These are phyloP conservation scores for Anoplius nigerrimus DNA, from an alignment of 2,888 invertebrate genomes.

Conservation along the genomic window DNA sequence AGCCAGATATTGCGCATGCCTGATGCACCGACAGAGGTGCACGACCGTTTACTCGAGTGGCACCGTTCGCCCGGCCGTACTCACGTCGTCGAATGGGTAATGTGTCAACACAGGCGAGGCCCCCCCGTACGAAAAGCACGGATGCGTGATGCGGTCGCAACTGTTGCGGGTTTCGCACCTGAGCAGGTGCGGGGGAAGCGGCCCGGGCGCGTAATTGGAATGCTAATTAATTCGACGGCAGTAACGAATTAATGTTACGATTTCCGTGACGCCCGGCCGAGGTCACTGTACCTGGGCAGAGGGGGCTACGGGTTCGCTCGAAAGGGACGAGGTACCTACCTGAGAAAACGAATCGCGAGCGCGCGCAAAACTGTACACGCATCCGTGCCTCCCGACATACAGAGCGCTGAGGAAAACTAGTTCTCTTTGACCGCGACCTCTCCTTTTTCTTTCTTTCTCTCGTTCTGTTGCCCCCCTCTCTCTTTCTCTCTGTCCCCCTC, in stretches of 20 bases:
- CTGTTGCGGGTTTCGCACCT: neutral
- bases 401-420: too few species aligned
- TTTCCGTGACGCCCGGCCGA: slow-evolving; percentile 5
- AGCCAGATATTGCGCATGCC: too few species aligned
- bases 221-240: slow-evolving; percentile 35
- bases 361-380: neutral
- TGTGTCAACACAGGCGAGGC: neutral
- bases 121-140: neutral
- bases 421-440: too few species aligned
- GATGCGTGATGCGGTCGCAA: too few species aligned
- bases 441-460: too few species aligned
- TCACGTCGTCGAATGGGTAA: neutral
- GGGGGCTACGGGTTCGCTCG: neutral
- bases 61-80: too few species aligned
- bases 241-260: slow-evolving; percentile 23
- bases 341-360: slow-evolving; percentile 1
- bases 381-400: too few species aligned
- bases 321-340: neutral
- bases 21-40: too few species aligned
- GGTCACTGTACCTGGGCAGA: slow-evolving; percentile 12
- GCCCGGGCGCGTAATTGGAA: slow-evolving; percentile 6
- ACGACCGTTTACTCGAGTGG: too few species aligned
- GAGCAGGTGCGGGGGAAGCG: slow-evolving; percentile 18
- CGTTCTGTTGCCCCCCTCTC: too few species aligned
- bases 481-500: too few species aligned